Percentiles rank a stretch among this genome's conserved stretches.
phyloP scores from a whole-genome alignment of 2,888 invertebrate species.

The Himalopsyche kuldschensis region DNA sequence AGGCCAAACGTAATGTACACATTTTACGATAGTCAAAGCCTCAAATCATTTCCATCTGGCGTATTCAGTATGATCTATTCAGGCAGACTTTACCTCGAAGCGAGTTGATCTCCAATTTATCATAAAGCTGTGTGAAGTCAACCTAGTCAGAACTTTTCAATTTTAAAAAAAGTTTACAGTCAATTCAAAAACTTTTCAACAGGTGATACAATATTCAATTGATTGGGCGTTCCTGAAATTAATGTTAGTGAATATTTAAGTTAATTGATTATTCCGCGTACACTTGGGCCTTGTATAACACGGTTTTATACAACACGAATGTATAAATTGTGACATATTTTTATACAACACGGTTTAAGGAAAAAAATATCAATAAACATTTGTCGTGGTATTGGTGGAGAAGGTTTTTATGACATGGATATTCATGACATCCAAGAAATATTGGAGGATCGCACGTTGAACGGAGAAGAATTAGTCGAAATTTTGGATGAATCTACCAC shows the following conservation, averaged over 20 bases:
- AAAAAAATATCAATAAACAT: no score
- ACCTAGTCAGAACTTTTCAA: not conserved
- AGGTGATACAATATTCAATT: not conserved
- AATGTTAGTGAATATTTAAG: not conserved
- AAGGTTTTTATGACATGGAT: no score
- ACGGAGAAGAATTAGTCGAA: no score
- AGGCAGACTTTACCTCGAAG: not conserved
- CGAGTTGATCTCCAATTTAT: not conserved
- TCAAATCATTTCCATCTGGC: not conserved
- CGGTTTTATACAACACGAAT: no score
- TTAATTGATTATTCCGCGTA: no score
- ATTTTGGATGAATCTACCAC: no score
- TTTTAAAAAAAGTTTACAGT: not conserved
- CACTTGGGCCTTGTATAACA: no score
- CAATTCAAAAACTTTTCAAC: not conserved
- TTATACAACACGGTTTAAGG: no score
- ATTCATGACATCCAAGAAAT: no score
- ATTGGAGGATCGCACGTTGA: no score
- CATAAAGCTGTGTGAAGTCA: not conserved
- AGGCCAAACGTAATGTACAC: not conserved
- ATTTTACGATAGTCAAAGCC: not conserved
- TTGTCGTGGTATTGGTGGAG: no score
- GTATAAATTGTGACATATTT: no score
- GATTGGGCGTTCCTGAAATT: not conserved
- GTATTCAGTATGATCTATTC: not conserved